These are phyloP conservation scores for Oryzias curvinotus DNA, from an alignment of 2,113 vertebrate genomes.

Conservation along the genomic window DNA sequence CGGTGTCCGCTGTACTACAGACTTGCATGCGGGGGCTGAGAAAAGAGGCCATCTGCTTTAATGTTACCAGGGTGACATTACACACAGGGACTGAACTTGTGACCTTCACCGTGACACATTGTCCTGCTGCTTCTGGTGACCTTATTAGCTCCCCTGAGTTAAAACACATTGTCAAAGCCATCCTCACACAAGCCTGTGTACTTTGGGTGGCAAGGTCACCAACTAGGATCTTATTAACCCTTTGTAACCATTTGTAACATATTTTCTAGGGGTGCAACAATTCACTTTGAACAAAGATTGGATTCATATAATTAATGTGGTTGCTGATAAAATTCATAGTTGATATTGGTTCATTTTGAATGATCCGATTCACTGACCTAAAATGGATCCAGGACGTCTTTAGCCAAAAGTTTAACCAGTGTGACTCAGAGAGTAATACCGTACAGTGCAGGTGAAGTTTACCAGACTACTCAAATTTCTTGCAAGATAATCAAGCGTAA, in stretches of 20 bases:
- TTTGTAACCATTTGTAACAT: slow-evolving; percentile 1
- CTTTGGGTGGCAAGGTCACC: slow-evolving; percentile 41
- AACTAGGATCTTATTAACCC: slow-evolving; percentile 31
- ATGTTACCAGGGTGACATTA: slow-evolving; percentile 58
- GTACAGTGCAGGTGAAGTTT: too few species aligned
- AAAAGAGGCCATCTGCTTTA: slow-evolving; percentile 51
- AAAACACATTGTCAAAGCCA: slow-evolving; percentile 18
- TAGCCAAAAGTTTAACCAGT: too few species aligned
- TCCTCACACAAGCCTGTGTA: slow-evolving; percentile 2
- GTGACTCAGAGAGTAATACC: too few species aligned
- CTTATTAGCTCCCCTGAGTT: slow-evolving; percentile 59
- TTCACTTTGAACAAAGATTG: too few species aligned
- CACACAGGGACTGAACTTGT: slow-evolving; percentile 49
- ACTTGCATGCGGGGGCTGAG: slow-evolving; percentile 37
- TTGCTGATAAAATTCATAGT: too few species aligned
- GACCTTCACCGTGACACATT: slow-evolving; percentile 61
- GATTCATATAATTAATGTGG: too few species aligned
- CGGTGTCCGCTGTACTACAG: slow-evolving; percentile 31
- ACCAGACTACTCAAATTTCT: too few species aligned
- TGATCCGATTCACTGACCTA: too few species aligned
- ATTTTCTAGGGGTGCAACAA: too few species aligned
- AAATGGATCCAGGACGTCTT: too few species aligned
- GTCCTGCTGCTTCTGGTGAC: slow-evolving; percentile 38
- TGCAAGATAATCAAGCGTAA: too few species aligned
- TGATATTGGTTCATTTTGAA: too few species aligned